These are phyloP conservation scores for Poecilus cupreus DNA, from an alignment of 2,888 invertebrate species.

Conservation along the genomic window DNA sequence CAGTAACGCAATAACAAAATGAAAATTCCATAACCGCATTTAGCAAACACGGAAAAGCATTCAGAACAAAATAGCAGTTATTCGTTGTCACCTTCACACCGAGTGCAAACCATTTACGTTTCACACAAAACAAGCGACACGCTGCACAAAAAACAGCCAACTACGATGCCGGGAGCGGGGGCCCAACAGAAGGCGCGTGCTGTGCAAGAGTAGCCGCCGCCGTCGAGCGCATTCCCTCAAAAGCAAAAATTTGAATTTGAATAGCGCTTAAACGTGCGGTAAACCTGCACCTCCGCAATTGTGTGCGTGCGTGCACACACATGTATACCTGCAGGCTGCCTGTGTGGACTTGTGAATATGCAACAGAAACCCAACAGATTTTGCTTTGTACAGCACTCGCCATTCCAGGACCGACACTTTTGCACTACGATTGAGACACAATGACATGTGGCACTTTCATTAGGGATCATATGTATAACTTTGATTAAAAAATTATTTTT, in stretches of 20 bases:
- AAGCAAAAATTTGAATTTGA: conserved; percentile 59
- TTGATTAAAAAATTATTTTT: too few relatives aligned
- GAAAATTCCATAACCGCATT: conserved; percentile 37
- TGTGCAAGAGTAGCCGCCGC: conserved; percentile 42
- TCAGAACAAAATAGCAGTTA: conserved; percentile 44
- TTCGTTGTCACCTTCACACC: conserved; percentile 34
- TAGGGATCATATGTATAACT: too few relatives aligned
- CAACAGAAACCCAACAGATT: conserved; percentile 4
- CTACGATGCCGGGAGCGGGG: background rate
- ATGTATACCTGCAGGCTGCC: conserved; percentile 3
- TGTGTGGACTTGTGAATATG: conserved; percentile 8
- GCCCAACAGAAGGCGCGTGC: conserved; percentile 51
- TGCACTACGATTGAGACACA: conserved; percentile 6
- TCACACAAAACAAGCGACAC: conserved; percentile 44
- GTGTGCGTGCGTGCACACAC: background rate
- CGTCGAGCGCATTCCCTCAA: conserved; percentile 51
- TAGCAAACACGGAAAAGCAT: conserved; percentile 47
- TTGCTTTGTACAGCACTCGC: background rate
- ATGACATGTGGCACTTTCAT: too few relatives aligned
- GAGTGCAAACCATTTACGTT: conserved; percentile 47
- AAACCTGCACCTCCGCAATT: conserved; percentile 47
- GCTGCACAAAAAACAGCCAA: conserved; percentile 39
- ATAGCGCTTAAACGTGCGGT: conserved; percentile 56
- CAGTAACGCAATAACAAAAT: background rate
- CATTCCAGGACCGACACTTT: background rate